Percentiles rank a stretch among this genome's conserved stretches.
Conservation (phyloP, 2,113 vertebrate genomes). For the Collichthys lucidus region DNA sequence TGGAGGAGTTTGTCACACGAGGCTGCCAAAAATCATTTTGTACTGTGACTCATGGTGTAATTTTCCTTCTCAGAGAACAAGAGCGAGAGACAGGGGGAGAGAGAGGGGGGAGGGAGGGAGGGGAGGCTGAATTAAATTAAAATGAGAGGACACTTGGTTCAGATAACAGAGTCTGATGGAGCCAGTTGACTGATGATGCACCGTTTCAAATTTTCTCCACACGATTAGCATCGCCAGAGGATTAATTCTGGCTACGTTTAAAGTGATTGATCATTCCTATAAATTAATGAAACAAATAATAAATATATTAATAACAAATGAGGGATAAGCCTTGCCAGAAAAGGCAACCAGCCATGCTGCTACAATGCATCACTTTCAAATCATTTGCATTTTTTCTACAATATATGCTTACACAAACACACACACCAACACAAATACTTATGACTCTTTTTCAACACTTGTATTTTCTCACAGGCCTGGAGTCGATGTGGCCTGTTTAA, state of each 20-base stretch:
- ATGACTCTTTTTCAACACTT: constrained; percentile 12
- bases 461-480: background rate
- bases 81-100: constrained; percentile 2
- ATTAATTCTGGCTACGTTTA: constrained; percentile 69
- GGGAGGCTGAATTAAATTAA: constrained; percentile 60
- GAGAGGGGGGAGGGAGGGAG: background rate
- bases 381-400: constrained; percentile 54
- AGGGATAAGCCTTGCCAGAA: constrained; percentile 59
- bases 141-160: constrained; percentile 67
- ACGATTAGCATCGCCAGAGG: constrained; percentile 69
- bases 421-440: background rate
- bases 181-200: constrained; percentile 72
- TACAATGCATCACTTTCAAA: constrained; percentile 74
- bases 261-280: constrained; percentile 70
- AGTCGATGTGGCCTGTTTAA: constrained; percentile 28
- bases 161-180: constrained; percentile 66
- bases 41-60: constrained; percentile 31
- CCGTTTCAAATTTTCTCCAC: constrained; percentile 68
- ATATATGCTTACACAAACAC: constrained; percentile 6
- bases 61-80: constrained; percentile 55
- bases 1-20: constrained; percentile 40
- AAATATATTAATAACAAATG: constrained; percentile 74
- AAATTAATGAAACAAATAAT: constrained; percentile 76
- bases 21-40: constrained; percentile 52
- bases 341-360: constrained; percentile 52